These are phyloP conservation scores for Ceratotherium simum DNA, from an alignment of 2,113 vertebrate genomes.

Conservation along the genomic window DNA sequence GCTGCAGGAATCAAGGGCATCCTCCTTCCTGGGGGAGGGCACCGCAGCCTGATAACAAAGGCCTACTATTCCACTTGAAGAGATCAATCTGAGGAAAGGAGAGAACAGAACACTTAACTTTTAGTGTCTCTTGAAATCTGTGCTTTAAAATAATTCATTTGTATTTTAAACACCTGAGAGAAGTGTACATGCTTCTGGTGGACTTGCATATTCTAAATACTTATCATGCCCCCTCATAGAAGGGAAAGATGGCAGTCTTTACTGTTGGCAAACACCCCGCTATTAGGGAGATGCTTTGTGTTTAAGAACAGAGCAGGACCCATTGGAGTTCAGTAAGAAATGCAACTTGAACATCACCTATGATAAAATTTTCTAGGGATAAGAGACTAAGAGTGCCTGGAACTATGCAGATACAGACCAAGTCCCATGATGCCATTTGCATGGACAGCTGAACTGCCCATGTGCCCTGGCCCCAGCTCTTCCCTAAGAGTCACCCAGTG, in stretches of 20 bases:
- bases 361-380: neutral
- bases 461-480: fast-evolving
- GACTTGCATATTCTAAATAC: neutral
- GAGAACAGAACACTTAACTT: neutral
- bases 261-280: neutral
- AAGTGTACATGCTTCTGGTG: neutral
- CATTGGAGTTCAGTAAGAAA: neutral
- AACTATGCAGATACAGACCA: neutral
- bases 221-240: neutral
- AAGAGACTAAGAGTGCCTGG: neutral
- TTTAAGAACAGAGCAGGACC: neutral
- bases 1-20: neutral
- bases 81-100: neutral
- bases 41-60: neutral
- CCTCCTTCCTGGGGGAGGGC: neutral
- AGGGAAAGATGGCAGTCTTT: neutral
- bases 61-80: neutral
- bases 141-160: constrained; percentile 7
- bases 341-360: neutral
- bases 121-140: neutral
- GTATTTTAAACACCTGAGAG: neutral
- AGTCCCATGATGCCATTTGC: neutral
- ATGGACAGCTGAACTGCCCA: neutral
- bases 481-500: neutral
- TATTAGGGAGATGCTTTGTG: neutral